A percentile compares a stretch with the other conserved stretches of the same genome.
Conservation (phyloP, 2,113 vertebrate genomes). For the Conger conger region DNA sequence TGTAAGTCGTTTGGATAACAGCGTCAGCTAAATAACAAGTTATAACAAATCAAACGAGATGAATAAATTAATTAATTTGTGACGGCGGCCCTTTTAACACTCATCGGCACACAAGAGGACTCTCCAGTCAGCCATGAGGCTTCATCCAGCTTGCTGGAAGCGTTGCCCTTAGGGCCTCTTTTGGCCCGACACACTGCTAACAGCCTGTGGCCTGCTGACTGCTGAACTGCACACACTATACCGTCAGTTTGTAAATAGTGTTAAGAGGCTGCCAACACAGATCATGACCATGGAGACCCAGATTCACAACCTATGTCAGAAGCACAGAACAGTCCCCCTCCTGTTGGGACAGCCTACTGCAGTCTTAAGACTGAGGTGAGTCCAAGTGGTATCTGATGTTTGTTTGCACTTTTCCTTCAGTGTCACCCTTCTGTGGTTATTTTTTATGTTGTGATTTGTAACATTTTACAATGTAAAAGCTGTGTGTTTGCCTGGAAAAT, state of each 20-base stretch:
- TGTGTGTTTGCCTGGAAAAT: too few relatives aligned
- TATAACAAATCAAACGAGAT: too few relatives aligned
- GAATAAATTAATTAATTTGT: too few relatives aligned
- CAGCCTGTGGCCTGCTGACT: too few relatives aligned
- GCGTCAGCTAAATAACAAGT: too few relatives aligned
- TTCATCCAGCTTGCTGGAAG: not conserved
- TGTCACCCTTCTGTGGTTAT: not conserved
- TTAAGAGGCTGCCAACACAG: not conserved
- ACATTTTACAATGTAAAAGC: not conserved
- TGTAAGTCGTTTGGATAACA: too few relatives aligned
- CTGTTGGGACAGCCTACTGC: not conserved
- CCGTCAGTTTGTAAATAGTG: not conserved
- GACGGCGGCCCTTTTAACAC: not conserved
- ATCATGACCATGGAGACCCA: not conserved
- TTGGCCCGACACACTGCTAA: not conserved
- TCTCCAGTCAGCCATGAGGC: not conserved
- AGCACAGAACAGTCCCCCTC: not conserved
- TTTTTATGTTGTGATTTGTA: not conserved
- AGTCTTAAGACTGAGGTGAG: not conserved
- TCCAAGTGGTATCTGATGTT: not conserved
- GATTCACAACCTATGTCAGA: not conserved
- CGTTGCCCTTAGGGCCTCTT: not conserved
- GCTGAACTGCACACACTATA: not conserved
- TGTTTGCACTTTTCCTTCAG: not conserved
- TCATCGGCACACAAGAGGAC: not conserved